These are phyloP conservation scores for Drosophila birchii DNA, from an alignment of 2,888 invertebrate genomes.

Conservation along the genomic window DNA sequence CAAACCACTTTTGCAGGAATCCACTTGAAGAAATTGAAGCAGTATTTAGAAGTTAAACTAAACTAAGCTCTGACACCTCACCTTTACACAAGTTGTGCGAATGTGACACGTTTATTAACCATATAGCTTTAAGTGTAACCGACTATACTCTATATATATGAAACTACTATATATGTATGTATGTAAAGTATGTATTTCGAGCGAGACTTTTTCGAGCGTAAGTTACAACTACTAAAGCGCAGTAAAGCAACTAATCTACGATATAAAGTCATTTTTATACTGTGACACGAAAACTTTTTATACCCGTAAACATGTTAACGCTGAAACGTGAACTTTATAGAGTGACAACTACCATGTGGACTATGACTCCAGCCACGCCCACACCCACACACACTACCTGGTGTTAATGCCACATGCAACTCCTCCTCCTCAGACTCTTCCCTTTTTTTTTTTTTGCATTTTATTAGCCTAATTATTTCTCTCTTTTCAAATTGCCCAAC, in stretches of 20 bases:
- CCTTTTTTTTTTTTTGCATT: slow-evolving; percentile 35
- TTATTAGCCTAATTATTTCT: slow-evolving; percentile 51
- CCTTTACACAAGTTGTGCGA: slow-evolving; percentile 52
- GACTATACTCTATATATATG: background rate
- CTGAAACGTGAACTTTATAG: slow-evolving; percentile 36
- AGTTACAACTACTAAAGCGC: slow-evolving; percentile 48
- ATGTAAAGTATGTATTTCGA: slow-evolving; percentile 41
- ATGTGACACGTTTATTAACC: slow-evolving; percentile 69
- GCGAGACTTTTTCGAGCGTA: slow-evolving; percentile 66
- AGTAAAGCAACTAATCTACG: slow-evolving; percentile 40
- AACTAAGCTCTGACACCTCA: slow-evolving; percentile 54
- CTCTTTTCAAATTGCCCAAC: slow-evolving; percentile 46
- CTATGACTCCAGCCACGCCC: background rate
- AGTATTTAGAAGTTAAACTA: slow-evolving; percentile 84
- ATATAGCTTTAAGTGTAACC: slow-evolving; percentile 30
- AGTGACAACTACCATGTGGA: slow-evolving; percentile 35
- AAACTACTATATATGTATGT: slow-evolving; percentile 8
- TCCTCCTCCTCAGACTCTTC: slow-evolving; percentile 4
- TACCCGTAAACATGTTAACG: slow-evolving; percentile 38
- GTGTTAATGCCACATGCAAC: slow-evolving; percentile 38
- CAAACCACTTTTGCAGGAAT: slow-evolving; percentile 82
- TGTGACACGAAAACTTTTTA: slow-evolving; percentile 41
- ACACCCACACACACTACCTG: slow-evolving; percentile 38
- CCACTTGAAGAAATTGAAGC: slow-evolving; percentile 85
- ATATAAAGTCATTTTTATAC: slow-evolving; percentile 56